Evolutionary conservation across 1,140 invertebrate genomes (phyloP).

Genomic region (Nylanderia fulva): DNA sequence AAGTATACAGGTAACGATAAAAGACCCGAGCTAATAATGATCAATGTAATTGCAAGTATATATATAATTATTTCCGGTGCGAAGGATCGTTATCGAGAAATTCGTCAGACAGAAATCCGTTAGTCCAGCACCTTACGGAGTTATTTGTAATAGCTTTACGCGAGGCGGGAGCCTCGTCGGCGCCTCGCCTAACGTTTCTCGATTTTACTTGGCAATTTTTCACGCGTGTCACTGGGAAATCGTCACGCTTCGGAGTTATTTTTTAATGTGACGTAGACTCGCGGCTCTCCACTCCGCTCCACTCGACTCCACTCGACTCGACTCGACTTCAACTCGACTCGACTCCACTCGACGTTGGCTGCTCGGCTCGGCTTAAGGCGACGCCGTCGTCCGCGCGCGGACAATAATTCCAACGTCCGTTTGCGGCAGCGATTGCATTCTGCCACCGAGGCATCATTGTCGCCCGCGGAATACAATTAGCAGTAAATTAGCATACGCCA

Average conservation of each 20-base stretch:
- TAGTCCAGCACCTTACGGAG: background rate
- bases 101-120: slow-evolving; percentile 10
- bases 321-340: no score
- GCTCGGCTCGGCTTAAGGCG: slow-evolving; percentile 2
- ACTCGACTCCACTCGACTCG: no score
- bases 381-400: slow-evolving; percentile 52
- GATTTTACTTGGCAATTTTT: slow-evolving; percentile 72
- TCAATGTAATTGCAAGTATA: background rate
- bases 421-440: slow-evolving; percentile 72
- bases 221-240: slow-evolving; percentile 67
- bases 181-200: slow-evolving; percentile 40
- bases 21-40: background rate
- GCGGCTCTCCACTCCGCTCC: background rate
- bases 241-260: slow-evolving; percentile 59
- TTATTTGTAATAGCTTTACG: slow-evolving; percentile 52
- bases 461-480: slow-evolving; percentile 86
- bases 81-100: background rate
- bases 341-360: background rate
- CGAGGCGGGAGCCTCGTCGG: slow-evolving; percentile 17
- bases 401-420: slow-evolving; percentile 66
- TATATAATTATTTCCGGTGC: background rate
- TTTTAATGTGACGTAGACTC: slow-evolving; percentile 52
- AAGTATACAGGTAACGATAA: background rate
- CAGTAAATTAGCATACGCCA: slow-evolving; percentile 86
- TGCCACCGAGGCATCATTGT: slow-evolving; percentile 84